A percentile compares a stretch with the other conserved stretches of the same genome.
Evolutionary conservation across 2,888 invertebrate genomes (phyloP).

Genomic region (Lamproptera curius): DNA sequence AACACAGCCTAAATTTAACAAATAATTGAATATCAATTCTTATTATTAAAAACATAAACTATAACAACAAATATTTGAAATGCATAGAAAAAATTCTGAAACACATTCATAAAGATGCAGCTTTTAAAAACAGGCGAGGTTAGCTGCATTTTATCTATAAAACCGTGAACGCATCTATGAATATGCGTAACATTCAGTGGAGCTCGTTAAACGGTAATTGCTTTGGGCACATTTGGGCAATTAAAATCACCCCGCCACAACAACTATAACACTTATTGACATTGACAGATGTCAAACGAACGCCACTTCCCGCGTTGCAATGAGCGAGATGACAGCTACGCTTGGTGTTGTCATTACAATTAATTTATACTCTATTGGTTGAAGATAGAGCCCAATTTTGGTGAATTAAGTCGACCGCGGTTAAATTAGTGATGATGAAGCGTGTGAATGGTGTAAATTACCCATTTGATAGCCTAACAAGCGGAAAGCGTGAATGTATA

Average conservation of each 20-base stretch:
- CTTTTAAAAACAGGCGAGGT: no score
- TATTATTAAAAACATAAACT: no score
- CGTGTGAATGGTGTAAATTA: slow-evolving; percentile 19
- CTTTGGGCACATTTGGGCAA: slow-evolving; percentile 37
- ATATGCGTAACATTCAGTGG: slow-evolving; percentile 24
- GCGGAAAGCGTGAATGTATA: neutral
- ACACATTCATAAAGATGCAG: no score
- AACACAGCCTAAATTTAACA: no score
- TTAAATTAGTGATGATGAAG: slow-evolving; percentile 23
- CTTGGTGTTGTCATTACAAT: slow-evolving; percentile 14
- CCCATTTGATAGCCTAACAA: slow-evolving; percentile 9
- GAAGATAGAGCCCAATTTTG: slow-evolving; percentile 14
- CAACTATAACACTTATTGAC: slow-evolving; percentile 16
- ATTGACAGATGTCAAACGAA: slow-evolving; percentile 22
- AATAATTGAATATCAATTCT: no score
- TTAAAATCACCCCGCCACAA: slow-evolving; percentile 30
- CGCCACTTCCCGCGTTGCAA: neutral
- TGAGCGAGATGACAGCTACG: slow-evolving; percentile 4
- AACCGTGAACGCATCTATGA: slow-evolving; percentile 13
- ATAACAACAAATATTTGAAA: no score
- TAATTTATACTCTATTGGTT: slow-evolving; percentile 12
- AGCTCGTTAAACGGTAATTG: slow-evolving; percentile 36
- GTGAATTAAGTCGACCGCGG: neutral
- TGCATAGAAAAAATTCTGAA: no score
- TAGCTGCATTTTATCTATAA: neutral